Evolutionary conservation across 2,888 invertebrate genomes (phyloP).

Genomic region (Phlogophora meticulosa): DNA sequence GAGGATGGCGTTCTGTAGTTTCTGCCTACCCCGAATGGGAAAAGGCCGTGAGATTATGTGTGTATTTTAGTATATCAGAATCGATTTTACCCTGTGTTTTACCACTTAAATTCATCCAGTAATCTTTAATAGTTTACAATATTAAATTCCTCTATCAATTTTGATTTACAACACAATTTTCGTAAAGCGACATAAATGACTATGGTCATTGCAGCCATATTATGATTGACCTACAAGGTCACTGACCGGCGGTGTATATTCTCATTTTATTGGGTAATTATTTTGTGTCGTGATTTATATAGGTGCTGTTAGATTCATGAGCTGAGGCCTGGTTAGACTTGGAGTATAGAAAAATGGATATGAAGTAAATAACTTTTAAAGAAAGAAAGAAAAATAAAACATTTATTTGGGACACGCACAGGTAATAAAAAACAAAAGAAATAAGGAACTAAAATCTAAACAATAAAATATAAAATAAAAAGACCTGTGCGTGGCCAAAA

Average conservation of each 20-base stretch:
- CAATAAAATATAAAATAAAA: too few species aligned
- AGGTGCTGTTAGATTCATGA: slow-evolving; percentile 66
- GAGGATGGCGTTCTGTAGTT: too few species aligned
- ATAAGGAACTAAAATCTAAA: too few species aligned
- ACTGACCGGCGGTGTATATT: slow-evolving; percentile 63
- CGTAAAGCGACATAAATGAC: slow-evolving; percentile 49
- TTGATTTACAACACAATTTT: slow-evolving; percentile 55
- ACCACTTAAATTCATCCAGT: background rate
- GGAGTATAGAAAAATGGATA: slow-evolving; percentile 60
- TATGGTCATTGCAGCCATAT: slow-evolving; percentile 37
- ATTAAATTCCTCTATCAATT: slow-evolving; percentile 45
- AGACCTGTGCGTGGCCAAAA: too few species aligned
- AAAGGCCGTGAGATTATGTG: too few species aligned
- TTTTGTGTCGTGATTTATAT: slow-evolving; percentile 77
- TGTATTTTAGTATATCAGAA: too few species aligned
- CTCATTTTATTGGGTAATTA: slow-evolving; percentile 76
- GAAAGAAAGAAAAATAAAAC: too few species aligned
- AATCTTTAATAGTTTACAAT: background rate
- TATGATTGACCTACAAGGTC: slow-evolving; percentile 60
- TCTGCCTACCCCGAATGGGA: too few species aligned
- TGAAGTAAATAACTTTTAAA: background rate
- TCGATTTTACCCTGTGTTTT: too few species aligned
- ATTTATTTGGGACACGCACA: too few species aligned
- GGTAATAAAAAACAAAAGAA: background rate
- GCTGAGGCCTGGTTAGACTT: slow-evolving; percentile 62